A percentile compares a stretch with the other conserved stretches of the same genome.
These are phyloP conservation scores for Grallaria varia DNA, from an alignment of 2,113 vertebrate species.

Conservation along the genomic window DNA sequence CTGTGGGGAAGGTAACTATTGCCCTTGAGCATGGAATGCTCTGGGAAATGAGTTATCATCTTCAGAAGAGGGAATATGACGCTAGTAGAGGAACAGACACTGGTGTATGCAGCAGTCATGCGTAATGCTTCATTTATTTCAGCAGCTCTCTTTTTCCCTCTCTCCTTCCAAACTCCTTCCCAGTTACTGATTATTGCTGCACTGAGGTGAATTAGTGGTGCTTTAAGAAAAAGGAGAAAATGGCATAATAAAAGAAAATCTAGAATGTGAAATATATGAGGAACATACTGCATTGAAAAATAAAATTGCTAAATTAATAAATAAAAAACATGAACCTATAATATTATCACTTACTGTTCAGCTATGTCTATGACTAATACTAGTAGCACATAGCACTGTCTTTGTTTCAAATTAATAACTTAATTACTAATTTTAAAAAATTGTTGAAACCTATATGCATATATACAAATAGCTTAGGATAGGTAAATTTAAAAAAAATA, in stretches of 20 bases:
- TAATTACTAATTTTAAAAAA: background rate
- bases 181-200: background rate
- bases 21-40: slow-evolving; percentile 12
- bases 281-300: background rate
- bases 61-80: background rate
- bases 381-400: background rate
- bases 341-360: background rate
- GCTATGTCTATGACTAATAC: background rate
- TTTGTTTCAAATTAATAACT: background rate
- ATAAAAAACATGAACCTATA: background rate
- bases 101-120: background rate
- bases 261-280: background rate
- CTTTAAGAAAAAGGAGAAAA: slow-evolving; percentile 31
- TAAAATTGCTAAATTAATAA: background rate
- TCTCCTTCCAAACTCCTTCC: background rate
- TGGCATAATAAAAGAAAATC: background rate
- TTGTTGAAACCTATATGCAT: background rate
- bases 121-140: slow-evolving; percentile 28
- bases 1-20: background rate
- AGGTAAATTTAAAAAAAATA: background rate
- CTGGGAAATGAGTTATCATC: slow-evolving; percentile 18
- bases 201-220: slow-evolving; percentile 17
- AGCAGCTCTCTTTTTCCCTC: background rate
- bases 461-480: background rate
- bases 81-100: background rate